Percentiles rank a stretch among this genome's conserved stretches.
phyloP scores from a whole-genome alignment of 2,113 vertebrate species.

The Leptosomus discolor region DNA sequence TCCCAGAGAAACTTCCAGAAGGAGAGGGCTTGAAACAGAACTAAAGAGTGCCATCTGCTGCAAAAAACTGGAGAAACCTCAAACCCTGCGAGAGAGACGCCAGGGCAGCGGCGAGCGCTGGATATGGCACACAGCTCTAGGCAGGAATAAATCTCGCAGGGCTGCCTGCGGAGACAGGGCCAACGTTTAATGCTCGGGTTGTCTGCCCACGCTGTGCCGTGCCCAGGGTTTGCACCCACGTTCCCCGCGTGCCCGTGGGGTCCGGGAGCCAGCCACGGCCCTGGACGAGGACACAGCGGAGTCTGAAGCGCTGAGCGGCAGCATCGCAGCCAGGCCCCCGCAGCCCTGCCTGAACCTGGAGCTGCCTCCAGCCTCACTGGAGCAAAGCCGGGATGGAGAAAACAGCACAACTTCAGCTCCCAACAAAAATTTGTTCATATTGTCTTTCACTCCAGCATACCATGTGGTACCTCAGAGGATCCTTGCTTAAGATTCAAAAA shows the following conservation, averaged over 20 bases:
- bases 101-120: background rate
- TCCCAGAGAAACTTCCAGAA: slow-evolving; percentile 84
- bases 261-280: accelerated
- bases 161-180: background rate
- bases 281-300: accelerated
- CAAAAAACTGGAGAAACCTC: slow-evolving; percentile 54
- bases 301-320: accelerated
- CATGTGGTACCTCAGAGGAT: accelerated
- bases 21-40: slow-evolving; percentile 75
- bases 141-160: background rate
- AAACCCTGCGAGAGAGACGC: slow-evolving; percentile 4
- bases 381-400: background rate
- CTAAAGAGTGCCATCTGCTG: slow-evolving; percentile 87
- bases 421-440: accelerated
- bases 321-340: accelerated
- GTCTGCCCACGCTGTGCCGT: accelerated
- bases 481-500: background rate
- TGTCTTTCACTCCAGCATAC: background rate
- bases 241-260: accelerated
- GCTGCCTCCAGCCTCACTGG: background rate
- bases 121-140: background rate
- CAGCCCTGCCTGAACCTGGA: accelerated
- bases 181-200: accelerated
- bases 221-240: accelerated
- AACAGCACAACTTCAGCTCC: background rate